Percentiles rank a stretch among this genome's conserved stretches.
Evolutionary conservation across 2,113 vertebrate genomes (phyloP).

Genomic region (Chaetops frenatus): DNA sequence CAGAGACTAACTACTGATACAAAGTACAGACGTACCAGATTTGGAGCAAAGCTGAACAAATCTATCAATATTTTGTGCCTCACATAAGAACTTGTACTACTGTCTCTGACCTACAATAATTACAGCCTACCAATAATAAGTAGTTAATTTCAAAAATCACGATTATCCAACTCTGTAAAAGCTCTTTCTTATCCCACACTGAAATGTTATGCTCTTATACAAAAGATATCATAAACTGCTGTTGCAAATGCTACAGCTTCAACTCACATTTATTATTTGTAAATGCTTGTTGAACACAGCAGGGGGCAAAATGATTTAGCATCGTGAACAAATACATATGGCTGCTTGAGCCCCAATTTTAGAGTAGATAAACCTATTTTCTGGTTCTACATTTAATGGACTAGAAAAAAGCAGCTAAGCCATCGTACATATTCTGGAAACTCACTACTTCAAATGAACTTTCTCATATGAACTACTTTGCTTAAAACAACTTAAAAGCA

Average conservation of each 20-base stretch:
- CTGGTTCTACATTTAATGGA: conserved; percentile 64
- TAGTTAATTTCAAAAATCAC: conserved; percentile 49
- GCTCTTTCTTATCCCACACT: neutral
- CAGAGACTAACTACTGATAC: neutral
- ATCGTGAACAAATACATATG: conserved; percentile 67
- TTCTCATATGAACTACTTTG: neutral
- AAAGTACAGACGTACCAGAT: neutral
- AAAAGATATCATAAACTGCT: conserved; percentile 29
- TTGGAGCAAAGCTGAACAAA: neutral
- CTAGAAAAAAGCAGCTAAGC: conserved; percentile 64
- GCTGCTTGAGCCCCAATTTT: conserved; percentile 68
- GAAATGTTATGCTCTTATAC: neutral
- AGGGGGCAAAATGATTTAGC: conserved; percentile 70
- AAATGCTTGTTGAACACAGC: conserved; percentile 68
- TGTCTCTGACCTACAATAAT: neutral
- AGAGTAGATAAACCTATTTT: conserved; percentile 69
- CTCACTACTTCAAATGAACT: conserved; percentile 31
- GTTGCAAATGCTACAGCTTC: conserved; percentile 65
- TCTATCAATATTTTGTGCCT: neutral
- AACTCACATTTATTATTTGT: conserved; percentile 66
- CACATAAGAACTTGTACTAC: neutral
- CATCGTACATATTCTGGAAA: neutral
- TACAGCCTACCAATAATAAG: neutral
- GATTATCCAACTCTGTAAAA: conserved; percentile 54
- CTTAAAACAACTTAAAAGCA: conserved; percentile 44